These are phyloP conservation scores for Lochmaea capreae DNA, from an alignment of 2,888 invertebrate genomes.

Conservation along the genomic window DNA sequence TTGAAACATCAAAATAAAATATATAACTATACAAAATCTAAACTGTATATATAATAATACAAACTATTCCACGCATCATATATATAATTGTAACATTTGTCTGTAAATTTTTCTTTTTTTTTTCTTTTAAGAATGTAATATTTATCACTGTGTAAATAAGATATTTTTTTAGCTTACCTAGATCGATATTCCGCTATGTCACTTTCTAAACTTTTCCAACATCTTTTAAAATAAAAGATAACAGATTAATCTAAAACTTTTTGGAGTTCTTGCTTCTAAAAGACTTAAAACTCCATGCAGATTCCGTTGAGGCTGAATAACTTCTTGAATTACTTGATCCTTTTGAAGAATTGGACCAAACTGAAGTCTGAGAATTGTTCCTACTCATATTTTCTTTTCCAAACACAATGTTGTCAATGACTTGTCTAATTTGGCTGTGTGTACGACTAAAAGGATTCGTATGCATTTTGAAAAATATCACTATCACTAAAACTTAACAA, in stretches of 20 bases:
- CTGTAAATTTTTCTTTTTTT: too few relatives aligned
- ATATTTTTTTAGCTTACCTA: neutral
- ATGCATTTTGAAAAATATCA: slow-evolving; percentile 66
- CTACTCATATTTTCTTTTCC: slow-evolving; percentile 50
- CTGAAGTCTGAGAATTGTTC: slow-evolving; percentile 44
- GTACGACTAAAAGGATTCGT: slow-evolving; percentile 79
- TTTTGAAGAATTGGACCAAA: slow-evolving; percentile 41
- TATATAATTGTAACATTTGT: too few relatives aligned
- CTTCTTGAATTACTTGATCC: slow-evolving; percentile 26
- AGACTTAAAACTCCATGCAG: slow-evolving; percentile 17
- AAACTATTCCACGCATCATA: too few relatives aligned
- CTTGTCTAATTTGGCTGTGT: slow-evolving; percentile 75
- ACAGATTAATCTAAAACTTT: slow-evolving; percentile 1
- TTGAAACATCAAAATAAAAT: too few relatives aligned
- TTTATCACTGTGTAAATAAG: too few relatives aligned
- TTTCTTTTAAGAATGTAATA: too few relatives aligned
- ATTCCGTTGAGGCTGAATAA: slow-evolving; percentile 1
- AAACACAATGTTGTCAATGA: slow-evolving; percentile 73
- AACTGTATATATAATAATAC: too few relatives aligned
- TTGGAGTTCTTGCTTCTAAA: neutral
- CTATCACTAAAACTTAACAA: neutral
- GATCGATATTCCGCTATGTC: neutral
- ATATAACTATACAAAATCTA: too few relatives aligned
- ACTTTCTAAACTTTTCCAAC: neutral
- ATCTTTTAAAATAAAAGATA: neutral